Base-by-base conservation (phyloP, 2,888 invertebrate genomes). In the Eugnorisma glareosa region DNA sequence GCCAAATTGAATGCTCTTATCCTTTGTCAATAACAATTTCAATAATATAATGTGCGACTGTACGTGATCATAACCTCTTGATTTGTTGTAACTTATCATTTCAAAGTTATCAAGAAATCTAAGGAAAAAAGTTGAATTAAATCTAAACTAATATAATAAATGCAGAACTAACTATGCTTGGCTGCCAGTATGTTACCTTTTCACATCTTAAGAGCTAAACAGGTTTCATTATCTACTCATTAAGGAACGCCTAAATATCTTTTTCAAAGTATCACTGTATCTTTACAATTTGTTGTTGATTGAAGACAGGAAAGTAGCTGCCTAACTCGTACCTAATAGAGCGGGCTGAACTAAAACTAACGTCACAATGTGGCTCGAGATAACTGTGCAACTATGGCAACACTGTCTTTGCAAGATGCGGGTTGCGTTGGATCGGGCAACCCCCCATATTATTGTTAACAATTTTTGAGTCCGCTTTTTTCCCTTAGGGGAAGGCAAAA, bases 331-430 rank as follows among this genome's bases (percentile, higher is more conserved):
- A 76, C 82, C 84, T 88, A 89, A 90, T 90, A 89, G 84, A 90
- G 86, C 85, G 69, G 79, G 73, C 84, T 88, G 75, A 89, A 90
- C 89, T 86, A 78, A 88, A 87, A 87, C 89, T 91, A 77, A 88
- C 88, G 89, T 87, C 86, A 89, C 88, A 89, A 86, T 89, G 86
- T 71, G 87, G 87, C 73, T 83, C 83, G 86, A 90, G 92, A 92
- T 91, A 92, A 87, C 91, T 90, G 85, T 80, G 28, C 79, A 90
- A 91, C 89, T 90, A 89, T 88, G 88, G 82, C 87, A 72, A 73
- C 68, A 77, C 72, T 77, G 73, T 63, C 67, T 75, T 64, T 43
- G 37, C n/a, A 10, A 37, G 75, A 86, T 77, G 64, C 28, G 15
- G n/a, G 54, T 28, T 15, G 28, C 21, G 11, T 57, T 75, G 87